Base-by-base conservation (phyloP, 2,113 vertebrate genomes). In the Furnarius figulus region DNA sequence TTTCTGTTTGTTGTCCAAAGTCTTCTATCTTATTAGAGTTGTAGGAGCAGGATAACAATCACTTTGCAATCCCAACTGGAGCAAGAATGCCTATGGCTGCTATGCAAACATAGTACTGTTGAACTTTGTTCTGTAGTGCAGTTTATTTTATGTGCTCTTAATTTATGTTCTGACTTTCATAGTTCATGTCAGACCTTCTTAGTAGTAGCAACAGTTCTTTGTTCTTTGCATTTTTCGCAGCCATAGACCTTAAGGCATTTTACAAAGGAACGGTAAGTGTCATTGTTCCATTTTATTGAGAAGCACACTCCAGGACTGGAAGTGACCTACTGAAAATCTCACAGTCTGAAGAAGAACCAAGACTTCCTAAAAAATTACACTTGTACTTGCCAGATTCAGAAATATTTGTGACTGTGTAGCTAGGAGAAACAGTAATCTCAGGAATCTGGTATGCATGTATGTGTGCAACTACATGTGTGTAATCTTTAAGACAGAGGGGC, bases 101-200 rank as follows among this genome's bases (percentile, higher is more conserved):
- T 90, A n/a, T 35, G 14, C 76, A 91, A 96, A 91, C 35, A 58
- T 21, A 40, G 23, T 70, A 63, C 71, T 80, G 42, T 62, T 80
- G 40, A 89, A 90, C 78, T 74, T 85, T 4, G 0, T 61, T 87
- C 40, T 56, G 35, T 44, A 67, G 62, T 80, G 55, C 50, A 42
- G n/a, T 87, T 74, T 81, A 66, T 87, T 82, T 90, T 91, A 83
- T 62, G 31, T 11, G 8, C 28, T 87, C 67, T 55, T 83, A 62
- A 83, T 89, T 79, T 83, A 59, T 70, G n/a, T 90, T 73, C 85
- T 95, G 56, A 77, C 24, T 93, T 95, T 58, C 74, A 71, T 74
- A 62, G 72, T 56, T 80, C 25, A 24, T 70, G 18, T 70, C 59
- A 77, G 58, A 70, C 50, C 33, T 86, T 47, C 80, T 62, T 66